phyloP scores from a whole-genome alignment of 2,888 invertebrate species.

The Dione vanillae region DNA sequence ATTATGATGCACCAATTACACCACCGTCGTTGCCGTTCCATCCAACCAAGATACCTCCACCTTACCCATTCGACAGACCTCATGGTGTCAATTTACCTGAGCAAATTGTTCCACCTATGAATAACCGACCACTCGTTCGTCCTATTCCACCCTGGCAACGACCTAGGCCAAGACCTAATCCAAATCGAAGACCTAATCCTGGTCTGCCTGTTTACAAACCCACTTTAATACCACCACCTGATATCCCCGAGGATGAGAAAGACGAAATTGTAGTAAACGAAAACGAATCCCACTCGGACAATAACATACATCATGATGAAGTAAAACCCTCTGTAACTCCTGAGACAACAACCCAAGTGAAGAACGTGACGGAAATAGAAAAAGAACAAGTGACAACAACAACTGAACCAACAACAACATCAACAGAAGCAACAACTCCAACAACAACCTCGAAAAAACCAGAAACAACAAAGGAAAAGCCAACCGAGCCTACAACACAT shows the following conservation, averaged over 20 bases:
- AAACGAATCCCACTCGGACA: constrained; percentile 72
- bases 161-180: constrained; percentile 82
- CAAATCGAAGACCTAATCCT: constrained; percentile 81
- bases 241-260: constrained; percentile 66
- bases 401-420: constrained; percentile 57
- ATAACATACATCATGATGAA: constrained; percentile 61
- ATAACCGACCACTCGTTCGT: constrained; percentile 84
- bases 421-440: constrained; percentile 56
- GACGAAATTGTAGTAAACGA: constrained; percentile 65
- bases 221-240: constrained; percentile 77
- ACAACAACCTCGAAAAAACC: constrained; percentile 50
- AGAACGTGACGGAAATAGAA: constrained; percentile 54
- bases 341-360: constrained; percentile 52
- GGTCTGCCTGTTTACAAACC: constrained; percentile 86
- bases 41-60: constrained; percentile 84
- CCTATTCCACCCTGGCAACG: constrained; percentile 88
- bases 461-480: constrained; percentile 54
- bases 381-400: constrained; percentile 58
- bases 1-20: constrained; percentile 84
- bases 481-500: constrained; percentile 53
- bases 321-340: constrained; percentile 52
- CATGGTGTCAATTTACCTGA: constrained; percentile 90
- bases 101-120: constrained; percentile 87
- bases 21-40: constrained; percentile 74
- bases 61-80: constrained; percentile 91